Evolutionary conservation across 2,113 vertebrate genomes (phyloP).

Genomic region (human (Homo sapiens)): DNA sequence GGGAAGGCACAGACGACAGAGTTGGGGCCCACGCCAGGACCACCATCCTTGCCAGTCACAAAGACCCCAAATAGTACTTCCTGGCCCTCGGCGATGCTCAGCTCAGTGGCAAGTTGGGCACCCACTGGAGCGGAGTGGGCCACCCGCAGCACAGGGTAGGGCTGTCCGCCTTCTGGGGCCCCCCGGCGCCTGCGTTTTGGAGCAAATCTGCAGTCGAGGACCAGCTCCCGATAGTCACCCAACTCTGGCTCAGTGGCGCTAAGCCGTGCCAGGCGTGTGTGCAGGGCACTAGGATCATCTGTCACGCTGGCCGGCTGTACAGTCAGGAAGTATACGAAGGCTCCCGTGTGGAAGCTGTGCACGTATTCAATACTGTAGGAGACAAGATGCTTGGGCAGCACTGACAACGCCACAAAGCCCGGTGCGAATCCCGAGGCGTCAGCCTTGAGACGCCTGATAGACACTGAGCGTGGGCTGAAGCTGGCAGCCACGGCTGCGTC

Average conservation of each 20-base stretch:
- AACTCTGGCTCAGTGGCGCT: constrained; percentile 84
- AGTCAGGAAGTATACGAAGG: constrained; percentile 93
- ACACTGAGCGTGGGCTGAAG: constrained; percentile 92
- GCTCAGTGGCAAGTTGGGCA: constrained; percentile 87
- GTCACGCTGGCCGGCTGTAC: constrained; percentile 88
- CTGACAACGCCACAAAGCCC: constrained; percentile 87
- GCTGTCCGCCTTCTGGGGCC: constrained; percentile 72
- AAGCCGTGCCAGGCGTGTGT: constrained; percentile 91
- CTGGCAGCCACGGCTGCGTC: constrained; percentile 85
- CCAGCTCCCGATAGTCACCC: constrained; percentile 90
- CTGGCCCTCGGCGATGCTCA: constrained; percentile 85
- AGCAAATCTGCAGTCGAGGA: constrained; percentile 92
- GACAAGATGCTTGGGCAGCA: constrained; percentile 85
- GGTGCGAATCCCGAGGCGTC: constrained; percentile 89
- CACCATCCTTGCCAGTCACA: constrained; percentile 77
- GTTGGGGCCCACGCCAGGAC: constrained; percentile 66
- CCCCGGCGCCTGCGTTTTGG: constrained; percentile 87
- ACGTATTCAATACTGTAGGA: constrained; percentile 91
- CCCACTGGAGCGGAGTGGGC: constrained; percentile 90
- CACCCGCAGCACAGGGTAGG: constrained; percentile 92
- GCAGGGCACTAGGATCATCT: constrained; percentile 62
- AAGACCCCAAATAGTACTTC: constrained; percentile 93
- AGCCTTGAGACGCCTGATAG: constrained; percentile 89
- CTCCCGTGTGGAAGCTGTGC: constrained; percentile 88
- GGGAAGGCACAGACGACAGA: constrained; percentile 95